A percentile compares a stretch with the other conserved stretches of the same genome.
Conservation (phyloP, 2,113 vertebrate genomes). For the Morone saxatilis region DNA sequence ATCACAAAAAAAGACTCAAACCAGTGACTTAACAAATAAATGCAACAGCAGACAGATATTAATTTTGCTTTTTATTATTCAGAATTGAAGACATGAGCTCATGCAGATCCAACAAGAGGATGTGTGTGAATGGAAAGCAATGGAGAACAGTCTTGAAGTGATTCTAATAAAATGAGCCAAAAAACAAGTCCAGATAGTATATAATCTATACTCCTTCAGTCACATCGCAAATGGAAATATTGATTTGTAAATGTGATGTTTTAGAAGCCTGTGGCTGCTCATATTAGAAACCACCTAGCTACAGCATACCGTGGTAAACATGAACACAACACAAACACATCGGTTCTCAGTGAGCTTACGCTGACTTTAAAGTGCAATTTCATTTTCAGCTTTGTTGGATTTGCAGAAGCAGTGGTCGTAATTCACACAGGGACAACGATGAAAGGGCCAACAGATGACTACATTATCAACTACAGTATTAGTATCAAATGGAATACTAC, state of each 20-base stretch:
- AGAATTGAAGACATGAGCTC: slow-evolving; percentile 68
- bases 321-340: slow-evolving; percentile 27
- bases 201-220: not conserved
- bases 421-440: slow-evolving; percentile 50
- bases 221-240: not conserved
- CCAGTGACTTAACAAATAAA: slow-evolving; percentile 7
- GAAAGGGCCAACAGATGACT: slow-evolving; percentile 28
- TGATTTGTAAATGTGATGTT: not conserved
- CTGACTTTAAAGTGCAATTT: slow-evolving; percentile 75
- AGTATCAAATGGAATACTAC: slow-evolving; percentile 51
- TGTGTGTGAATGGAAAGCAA: slow-evolving; percentile 39
- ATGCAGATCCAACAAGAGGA: slow-evolving; percentile 74
- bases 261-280: not conserved
- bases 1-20: not conserved
- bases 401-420: slow-evolving; percentile 63
- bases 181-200: slow-evolving; percentile 18
- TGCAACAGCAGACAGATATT: not conserved
- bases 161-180: slow-evolving; percentile 40
- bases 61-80: slow-evolving; percentile 68
- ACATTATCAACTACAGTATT: slow-evolving; percentile 46
- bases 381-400: slow-evolving; percentile 67
- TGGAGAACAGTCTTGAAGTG: slow-evolving; percentile 50
- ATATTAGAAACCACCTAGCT: slow-evolving; percentile 16
- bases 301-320: slow-evolving; percentile 7
- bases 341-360: slow-evolving; percentile 32